Evolutionary conservation across 2,797 vertebrate genomes (phyloP).

Genomic region (Lycodopsis pacificus): DNA sequence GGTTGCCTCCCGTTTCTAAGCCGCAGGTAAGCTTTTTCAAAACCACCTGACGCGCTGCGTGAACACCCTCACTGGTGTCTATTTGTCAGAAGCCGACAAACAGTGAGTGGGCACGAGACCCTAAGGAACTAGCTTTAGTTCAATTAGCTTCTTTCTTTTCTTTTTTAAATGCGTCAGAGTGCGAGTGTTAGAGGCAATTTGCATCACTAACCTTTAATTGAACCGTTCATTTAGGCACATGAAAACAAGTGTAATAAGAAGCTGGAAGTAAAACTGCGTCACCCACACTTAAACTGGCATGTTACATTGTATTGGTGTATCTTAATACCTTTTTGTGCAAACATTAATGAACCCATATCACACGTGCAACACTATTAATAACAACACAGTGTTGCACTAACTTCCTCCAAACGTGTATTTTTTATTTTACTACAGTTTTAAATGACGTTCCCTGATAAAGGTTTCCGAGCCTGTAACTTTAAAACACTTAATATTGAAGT

Average conservation of each 20-base stretch:
- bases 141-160: neutral
- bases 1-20: neutral
- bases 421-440: neutral
- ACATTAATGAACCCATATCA: neutral
- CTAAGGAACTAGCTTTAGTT: neutral
- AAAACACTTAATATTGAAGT: neutral
- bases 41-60: slow-evolving; percentile 12
- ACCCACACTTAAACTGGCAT: neutral
- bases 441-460: neutral
- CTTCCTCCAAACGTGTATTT: too few relatives aligned
- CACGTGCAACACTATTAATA: neutral
- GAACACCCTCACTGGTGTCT: neutral
- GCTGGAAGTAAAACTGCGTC: neutral
- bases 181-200: too few relatives aligned
- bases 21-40: slow-evolving; percentile 38
- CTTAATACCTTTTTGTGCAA: neutral
- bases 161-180: neutral
- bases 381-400: neutral
- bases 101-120: neutral
- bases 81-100: neutral
- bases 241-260: neutral
- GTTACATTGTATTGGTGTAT: neutral
- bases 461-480: too few relatives aligned
- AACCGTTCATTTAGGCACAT: accelerated
- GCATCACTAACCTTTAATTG: neutral